A percentile compares a stretch with the other conserved stretches of the same genome.
phyloP scores from a whole-genome alignment of 2,113 vertebrate genomes.

The Macheiramphus alcinus region DNA sequence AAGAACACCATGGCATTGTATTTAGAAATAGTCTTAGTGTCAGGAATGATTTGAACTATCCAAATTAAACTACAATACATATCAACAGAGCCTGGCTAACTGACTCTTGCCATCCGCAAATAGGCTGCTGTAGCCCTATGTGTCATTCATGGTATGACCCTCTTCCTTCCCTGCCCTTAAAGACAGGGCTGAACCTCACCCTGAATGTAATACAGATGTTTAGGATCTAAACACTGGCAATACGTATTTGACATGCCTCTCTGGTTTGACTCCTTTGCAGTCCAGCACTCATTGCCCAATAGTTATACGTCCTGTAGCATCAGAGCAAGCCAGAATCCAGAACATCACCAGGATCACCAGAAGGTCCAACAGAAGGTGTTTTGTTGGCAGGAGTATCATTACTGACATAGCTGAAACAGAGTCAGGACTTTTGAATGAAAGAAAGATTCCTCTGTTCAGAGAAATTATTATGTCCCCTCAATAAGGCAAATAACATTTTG shows the following conservation, averaged over 20 bases:
- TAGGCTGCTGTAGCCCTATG: background rate
- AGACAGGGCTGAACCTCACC: background rate
- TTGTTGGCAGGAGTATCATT: background rate
- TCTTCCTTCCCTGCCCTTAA: background rate
- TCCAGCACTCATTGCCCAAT: background rate
- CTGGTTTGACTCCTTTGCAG: background rate
- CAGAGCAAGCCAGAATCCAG: background rate
- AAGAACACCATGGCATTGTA: background rate
- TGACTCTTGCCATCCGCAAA: background rate
- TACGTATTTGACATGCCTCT: background rate
- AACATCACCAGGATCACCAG: background rate
- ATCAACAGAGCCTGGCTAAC: background rate
- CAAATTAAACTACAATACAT: background rate
- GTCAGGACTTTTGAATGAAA: background rate
- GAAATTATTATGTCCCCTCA: background rate
- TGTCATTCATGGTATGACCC: background rate
- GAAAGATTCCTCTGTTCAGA: background rate
- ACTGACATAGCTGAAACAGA: background rate
- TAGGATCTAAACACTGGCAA: background rate
- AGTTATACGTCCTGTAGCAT: background rate
- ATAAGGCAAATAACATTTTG: background rate
- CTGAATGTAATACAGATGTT: background rate
- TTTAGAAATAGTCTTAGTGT: background rate
- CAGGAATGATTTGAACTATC: background rate
- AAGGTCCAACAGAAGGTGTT: background rate